These are phyloP conservation scores for Phataginus tetradactyla DNA, from an alignment of 2,797 vertebrate genomes.

Conservation along the genomic window DNA sequence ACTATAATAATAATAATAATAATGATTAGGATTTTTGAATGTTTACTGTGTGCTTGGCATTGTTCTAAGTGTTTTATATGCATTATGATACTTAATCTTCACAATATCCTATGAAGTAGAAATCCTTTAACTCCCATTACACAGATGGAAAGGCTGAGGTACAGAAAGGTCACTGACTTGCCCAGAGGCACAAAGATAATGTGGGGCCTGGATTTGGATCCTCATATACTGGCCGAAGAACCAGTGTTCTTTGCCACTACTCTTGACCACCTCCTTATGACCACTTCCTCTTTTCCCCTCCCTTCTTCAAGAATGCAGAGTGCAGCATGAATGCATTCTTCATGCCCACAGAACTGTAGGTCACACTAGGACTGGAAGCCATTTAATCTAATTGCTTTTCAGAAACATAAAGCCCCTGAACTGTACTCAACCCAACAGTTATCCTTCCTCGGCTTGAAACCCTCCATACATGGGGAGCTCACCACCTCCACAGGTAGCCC, in stretches of 20 bases:
- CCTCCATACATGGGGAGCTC: neutral
- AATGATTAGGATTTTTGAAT: neutral
- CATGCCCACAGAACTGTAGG: neutral
- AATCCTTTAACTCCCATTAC: neutral
- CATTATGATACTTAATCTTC: neutral
- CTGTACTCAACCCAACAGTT: neutral
- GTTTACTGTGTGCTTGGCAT: neutral
- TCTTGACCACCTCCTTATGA: neutral
- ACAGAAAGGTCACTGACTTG: neutral
- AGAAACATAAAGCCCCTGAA: neutral
- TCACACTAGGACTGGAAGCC: neutral
- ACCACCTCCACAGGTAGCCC: neutral
- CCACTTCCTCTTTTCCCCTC: neutral
- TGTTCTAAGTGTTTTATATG: neutral
- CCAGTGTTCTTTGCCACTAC: neutral
- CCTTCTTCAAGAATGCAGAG: neutral
- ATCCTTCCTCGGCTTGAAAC: neutral
- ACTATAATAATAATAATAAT: neutral
- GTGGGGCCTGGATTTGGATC: neutral
- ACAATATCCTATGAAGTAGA: neutral
- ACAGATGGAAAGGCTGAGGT: neutral
- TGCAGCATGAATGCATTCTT: neutral
- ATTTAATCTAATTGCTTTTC: neutral
- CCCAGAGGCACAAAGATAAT: neutral
- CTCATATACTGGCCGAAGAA: neutral